These are phyloP conservation scores for Eupithecia insigniata DNA, from an alignment of 2,888 invertebrate species.

Conservation along the genomic window DNA sequence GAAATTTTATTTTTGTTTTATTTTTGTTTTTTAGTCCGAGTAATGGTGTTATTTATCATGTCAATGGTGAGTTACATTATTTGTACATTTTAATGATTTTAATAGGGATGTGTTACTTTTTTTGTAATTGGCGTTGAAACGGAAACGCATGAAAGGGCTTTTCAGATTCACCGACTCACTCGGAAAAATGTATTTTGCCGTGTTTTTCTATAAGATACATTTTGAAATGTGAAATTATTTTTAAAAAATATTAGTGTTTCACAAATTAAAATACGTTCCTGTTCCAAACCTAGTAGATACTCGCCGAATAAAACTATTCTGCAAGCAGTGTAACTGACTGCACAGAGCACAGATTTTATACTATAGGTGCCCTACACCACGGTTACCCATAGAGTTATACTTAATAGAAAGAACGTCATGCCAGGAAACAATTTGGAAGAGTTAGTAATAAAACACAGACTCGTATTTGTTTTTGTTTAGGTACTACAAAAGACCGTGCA, in stretches of 20 bases:
- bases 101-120: background rate
- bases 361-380: no score
- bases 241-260: background rate
- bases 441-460: background rate
- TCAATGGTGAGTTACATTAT: slow-evolving; percentile 38
- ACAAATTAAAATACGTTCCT: background rate
- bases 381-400: background rate
- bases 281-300: no score
- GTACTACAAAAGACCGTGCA: no score
- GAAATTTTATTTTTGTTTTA: slow-evolving; percentile 13
- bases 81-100: background rate
- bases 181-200: background rate
- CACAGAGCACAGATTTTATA: no score
- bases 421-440: background rate
- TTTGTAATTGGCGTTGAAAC: background rate
- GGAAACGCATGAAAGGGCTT: background rate
- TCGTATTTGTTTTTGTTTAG: no score
- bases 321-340: background rate
- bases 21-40: slow-evolving; percentile 29
- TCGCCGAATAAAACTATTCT: background rate
- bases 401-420: background rate
- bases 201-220: background rate
- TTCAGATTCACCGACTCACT: background rate
- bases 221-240: background rate
- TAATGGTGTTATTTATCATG: slow-evolving; percentile 38